A percentile compares a stretch with the other conserved stretches of the same genome.
Evolutionary conservation across 2,113 vertebrate species (phyloP).

Genomic region (Silurus meridionalis): DNA sequence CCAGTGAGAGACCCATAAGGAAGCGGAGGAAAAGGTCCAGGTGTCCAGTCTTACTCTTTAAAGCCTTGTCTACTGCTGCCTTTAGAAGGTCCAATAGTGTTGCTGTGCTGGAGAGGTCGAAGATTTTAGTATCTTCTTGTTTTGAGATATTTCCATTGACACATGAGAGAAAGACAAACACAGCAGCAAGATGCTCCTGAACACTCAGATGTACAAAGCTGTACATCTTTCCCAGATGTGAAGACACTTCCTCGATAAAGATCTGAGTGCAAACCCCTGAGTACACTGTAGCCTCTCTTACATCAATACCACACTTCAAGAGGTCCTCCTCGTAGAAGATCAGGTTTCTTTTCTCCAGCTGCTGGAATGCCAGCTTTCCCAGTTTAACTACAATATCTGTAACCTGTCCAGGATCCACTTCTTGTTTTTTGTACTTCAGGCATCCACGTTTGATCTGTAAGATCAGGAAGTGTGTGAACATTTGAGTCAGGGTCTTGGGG

Average conservation of each 20-base stretch:
- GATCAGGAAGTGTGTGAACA: constrained; percentile 40
- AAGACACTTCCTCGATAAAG: constrained; percentile 6
- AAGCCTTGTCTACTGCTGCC: constrained; percentile 3
- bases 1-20: constrained; percentile 8
- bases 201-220: constrained; percentile 28
- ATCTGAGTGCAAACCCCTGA: constrained; percentile 32
- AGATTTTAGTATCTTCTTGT: neutral
- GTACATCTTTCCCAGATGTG: neutral
- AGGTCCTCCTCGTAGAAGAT: constrained; percentile 12
- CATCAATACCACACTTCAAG: neutral
- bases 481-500: constrained; percentile 33
- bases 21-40: constrained; percentile 15
- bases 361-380: constrained; percentile 27
- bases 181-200: constrained; percentile 35
- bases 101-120: neutral
- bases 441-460: neutral
- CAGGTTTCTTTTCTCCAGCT: constrained; percentile 14
- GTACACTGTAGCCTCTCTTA: constrained; percentile 3
- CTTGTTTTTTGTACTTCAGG: neutral
- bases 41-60: neutral
- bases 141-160: constrained; percentile 3
- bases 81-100: constrained; percentile 3
- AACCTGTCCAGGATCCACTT: neutral
- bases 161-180: constrained; percentile 23
- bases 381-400: neutral